Evolutionary conservation across 2,797 vertebrate species (phyloP).

Genomic region (Gymnothorax javanicus): DNA sequence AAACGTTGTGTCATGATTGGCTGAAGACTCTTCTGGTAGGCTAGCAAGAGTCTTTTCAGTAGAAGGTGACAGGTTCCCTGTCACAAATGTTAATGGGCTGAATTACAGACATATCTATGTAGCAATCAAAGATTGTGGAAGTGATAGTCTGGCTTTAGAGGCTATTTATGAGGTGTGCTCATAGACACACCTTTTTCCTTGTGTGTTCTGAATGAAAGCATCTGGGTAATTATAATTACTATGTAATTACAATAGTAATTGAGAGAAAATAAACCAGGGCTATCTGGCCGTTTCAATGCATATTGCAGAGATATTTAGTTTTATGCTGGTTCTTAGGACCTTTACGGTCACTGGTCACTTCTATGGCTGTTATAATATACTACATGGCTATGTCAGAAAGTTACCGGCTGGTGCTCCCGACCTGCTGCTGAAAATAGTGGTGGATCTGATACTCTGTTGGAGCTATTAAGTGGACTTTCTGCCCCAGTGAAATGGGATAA

Average conservation of each 20-base stretch:
- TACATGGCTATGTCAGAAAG: too few species aligned
- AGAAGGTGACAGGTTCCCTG: too few species aligned
- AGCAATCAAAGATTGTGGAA: too few species aligned
- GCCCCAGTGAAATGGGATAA: neutral
- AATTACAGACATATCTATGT: too few species aligned
- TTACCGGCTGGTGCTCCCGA: neutral
- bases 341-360: neutral
- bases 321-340: neutral
- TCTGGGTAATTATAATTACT: too few species aligned
- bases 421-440: neutral
- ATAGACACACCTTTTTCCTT: constrained; percentile 21
- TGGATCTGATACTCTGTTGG: neutral
- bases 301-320: neutral
- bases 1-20: too few species aligned
- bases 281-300: neutral
- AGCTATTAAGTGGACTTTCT: neutral
- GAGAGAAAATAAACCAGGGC: neutral
- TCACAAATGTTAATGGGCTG: too few species aligned
- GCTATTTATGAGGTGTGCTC: neutral
- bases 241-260: neutral
- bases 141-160: too few species aligned
- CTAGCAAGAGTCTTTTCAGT: too few species aligned
- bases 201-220: neutral
- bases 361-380: neutral
- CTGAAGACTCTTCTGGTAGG: too few species aligned